Evolutionary conservation across 2,113 vertebrate species (phyloP), one percentile per base, ranked within the genome.

Genomic region (Perca flavescens): DNA sequence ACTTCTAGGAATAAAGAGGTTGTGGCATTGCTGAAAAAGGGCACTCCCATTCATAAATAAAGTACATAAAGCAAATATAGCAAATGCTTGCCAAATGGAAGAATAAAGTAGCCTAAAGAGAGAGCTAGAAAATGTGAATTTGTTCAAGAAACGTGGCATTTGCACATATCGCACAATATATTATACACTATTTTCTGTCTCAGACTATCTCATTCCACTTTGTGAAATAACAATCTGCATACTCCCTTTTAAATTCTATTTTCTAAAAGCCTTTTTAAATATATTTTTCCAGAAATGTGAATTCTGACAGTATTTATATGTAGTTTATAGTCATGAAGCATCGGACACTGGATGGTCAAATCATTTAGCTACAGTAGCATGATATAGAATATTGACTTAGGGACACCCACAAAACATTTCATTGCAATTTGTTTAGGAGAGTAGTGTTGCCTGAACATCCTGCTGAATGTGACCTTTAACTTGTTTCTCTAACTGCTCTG

Each of bases 401-500:
- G 8, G 7, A 22, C 7, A 17, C 49, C 31, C 28, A 65, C 12
- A 58, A 58, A 65, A 67, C 49, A 52, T 47, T 70, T 80, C 13
- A 31, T 0, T 52, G 53, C 52, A 3, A 67, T 72, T 60, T 72
- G 60, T 62, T 62, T 61, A 74, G 13, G 46, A 53, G 31, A 52
- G 62, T 2, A n/a, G 15, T 0, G 8, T 17, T 49, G 43, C 50
- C 47, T 67, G 40, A 43, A 43, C 40, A 10, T 43, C 40, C 40
- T 43, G 10, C 40, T 43, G 49, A 61, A 63, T 63, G 66, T 83
- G 85, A 75, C 66, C 67, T 87, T 72, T 68, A 58, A 6, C n/a
- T 70, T 43, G 22, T 58, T 50, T 43, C 63, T 73, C 31, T 54
- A 63, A 14, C 64, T 7, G 74, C 53, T 80, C 72, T 58, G 40